These are phyloP conservation scores for Microplitis mediator DNA, from an alignment of 1,140 invertebrate genomes.

Conservation along the genomic window DNA sequence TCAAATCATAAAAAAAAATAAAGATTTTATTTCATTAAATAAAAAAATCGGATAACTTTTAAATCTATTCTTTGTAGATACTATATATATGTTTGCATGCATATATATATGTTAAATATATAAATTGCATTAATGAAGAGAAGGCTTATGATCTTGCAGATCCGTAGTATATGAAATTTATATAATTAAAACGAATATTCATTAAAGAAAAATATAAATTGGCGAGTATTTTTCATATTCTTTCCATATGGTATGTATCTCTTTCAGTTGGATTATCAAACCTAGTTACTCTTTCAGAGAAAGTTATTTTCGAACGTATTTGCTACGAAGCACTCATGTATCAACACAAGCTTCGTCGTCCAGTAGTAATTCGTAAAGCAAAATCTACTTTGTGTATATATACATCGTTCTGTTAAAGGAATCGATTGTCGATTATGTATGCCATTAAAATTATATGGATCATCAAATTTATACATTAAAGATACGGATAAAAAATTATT, in stretches of 20 bases:
- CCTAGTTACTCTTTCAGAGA: conserved; percentile 24
- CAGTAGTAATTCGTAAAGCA: background rate
- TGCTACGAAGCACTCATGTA: background rate
- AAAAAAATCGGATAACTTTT: too few species aligned
- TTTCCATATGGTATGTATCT: conserved; percentile 24
- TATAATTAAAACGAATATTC: background rate
- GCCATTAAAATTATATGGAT: too few species aligned
- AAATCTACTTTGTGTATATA: conserved; percentile 6
- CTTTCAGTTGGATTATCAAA: conserved; percentile 30
- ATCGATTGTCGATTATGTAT: background rate
- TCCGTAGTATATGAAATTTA: too few species aligned
- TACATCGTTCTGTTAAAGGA: background rate
- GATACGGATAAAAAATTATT: background rate
- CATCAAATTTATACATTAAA: background rate
- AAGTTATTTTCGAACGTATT: conserved; percentile 27
- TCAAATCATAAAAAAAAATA: too few species aligned
- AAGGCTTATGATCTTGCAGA: too few species aligned
- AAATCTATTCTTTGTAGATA: background rate
- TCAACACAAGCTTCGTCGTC: conserved; percentile 9
- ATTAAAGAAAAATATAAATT: conserved; percentile 6
- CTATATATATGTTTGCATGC: too few species aligned
- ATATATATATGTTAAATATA: too few species aligned
- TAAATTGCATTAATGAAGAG: too few species aligned
- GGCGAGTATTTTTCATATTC: conserved; percentile 6
- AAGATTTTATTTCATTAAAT: too few species aligned